Base-by-base conservation (phyloP, 2,888 invertebrate genomes). In the Drosophila paucipuncta region DNA sequence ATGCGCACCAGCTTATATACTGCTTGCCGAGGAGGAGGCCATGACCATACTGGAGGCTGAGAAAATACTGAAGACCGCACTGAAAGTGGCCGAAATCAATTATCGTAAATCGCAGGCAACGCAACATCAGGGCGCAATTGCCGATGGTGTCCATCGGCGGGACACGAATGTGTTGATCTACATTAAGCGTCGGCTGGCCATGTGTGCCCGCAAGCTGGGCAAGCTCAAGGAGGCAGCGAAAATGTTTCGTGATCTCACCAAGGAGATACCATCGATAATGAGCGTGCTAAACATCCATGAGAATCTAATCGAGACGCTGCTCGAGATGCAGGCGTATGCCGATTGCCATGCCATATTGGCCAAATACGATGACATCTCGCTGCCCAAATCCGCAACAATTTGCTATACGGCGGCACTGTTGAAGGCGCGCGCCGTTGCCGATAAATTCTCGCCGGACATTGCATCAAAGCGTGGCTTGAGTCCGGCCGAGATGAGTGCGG, bases 1-100 rank as follows among this genome's bases (percentile, higher is more conserved):
- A 92, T 99, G 99, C 94, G 98, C 98, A 0, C 97, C 99, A 33
- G 99, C 99, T 30, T 96, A 98, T 91, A 98, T 99, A 90, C 94
- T 99, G 82, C 94, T 99, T 47, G 99, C 99, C 4, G 99, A 99
- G 94, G 99, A 99, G 94, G 99, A 99, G 93, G 97, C 98, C 39
- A 97, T 97, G 73, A 98, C 98, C 28, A 98, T 99, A 76, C 92
- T 96, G 10, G 99, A 99, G 92, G 96, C 96, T 4, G 97, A 98
- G 91, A 97, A 96, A 91, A 95, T 97, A 78, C 94, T 97, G 35
- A 97, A 96, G 91, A 96, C 96, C 85, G 98, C 97, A 1, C 94
- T 97, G 11, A 97, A 97, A 94, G 96, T 96, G 43, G 98, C 98
- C 2, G 98, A 98, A 93, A 94, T 95, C 53, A 97, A 96, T 92